These are phyloP conservation scores for Drosophila santomea DNA, from an alignment of 1,140 invertebrate species.

Conservation along the genomic window DNA sequence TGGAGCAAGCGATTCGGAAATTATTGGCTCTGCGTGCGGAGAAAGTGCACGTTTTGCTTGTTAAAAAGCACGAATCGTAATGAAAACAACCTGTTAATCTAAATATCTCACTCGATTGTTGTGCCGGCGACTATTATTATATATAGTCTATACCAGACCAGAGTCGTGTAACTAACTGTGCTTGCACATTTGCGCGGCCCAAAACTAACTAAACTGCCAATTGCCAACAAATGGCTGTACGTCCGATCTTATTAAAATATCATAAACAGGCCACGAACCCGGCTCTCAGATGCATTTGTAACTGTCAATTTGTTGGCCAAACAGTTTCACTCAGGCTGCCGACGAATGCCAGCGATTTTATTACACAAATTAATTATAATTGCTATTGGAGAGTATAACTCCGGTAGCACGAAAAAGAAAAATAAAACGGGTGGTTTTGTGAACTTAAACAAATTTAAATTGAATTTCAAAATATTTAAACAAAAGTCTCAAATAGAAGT, in stretches of 20 bases:
- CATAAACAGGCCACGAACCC: conserved; percentile 73
- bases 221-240: conserved; percentile 66
- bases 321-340: conserved; percentile 49
- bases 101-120: conserved; percentile 84
- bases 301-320: conserved; percentile 72
- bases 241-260: conserved; percentile 84
- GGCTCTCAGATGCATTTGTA: conserved; percentile 63
- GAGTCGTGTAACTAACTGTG: conserved; percentile 76
- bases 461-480: too few species aligned
- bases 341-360: conserved; percentile 34
- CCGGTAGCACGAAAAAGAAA: too few species aligned
- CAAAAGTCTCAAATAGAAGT: too few species aligned
- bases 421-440: too few species aligned
- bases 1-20: conserved; percentile 58
- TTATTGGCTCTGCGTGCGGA: conserved; percentile 84
- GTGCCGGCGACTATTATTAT: conserved; percentile 72
- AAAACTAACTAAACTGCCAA: conserved; percentile 50
- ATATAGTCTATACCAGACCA: conserved; percentile 61
- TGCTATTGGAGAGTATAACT: neutral
- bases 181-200: conserved; percentile 39
- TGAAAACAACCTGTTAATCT: conserved; percentile 85
- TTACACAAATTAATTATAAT: conserved; percentile 38
- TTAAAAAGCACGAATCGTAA: conserved; percentile 84
- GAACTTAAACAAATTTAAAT: too few species aligned
- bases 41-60: conserved; percentile 85